Conservation (phyloP, 2,888 invertebrate genomes). For the Entomobrya multifasciata region DNA sequence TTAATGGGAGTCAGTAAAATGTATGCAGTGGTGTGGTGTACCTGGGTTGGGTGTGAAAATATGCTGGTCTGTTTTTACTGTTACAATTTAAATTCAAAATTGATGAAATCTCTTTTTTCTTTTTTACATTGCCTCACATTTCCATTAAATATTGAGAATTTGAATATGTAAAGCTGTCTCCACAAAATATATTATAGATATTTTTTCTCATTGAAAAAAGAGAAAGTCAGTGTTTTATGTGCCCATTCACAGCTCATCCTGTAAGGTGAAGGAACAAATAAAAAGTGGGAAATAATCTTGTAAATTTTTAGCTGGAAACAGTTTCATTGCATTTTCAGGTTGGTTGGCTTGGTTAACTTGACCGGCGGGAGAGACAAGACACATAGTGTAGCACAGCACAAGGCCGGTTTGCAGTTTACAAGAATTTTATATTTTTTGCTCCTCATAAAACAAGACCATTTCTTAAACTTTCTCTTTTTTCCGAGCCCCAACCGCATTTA, state of each 20-base stretch:
- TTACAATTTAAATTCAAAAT: conserved; percentile 49
- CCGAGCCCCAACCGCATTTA: conserved; percentile 34
- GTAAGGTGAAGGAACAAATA: not conserved
- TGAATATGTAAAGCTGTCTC: not conserved
- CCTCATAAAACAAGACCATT: conserved; percentile 4
- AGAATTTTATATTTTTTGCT: not conserved
- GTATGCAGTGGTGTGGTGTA: too few relatives aligned
- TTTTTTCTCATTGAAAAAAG: too few relatives aligned
- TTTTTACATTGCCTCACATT: too few relatives aligned
- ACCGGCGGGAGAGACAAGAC: not conserved
- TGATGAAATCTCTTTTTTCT: conserved; percentile 25
- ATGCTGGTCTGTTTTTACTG: not conserved
- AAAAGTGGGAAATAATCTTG: not conserved
- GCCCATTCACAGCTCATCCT: not conserved
- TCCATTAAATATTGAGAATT: conserved; percentile 34
- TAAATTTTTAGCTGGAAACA: not conserved
- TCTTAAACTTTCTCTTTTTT: conserved; percentile 2
- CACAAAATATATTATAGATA: too few relatives aligned
- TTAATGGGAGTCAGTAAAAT: not conserved
- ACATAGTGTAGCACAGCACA: not conserved
- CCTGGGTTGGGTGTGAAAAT: not conserved
- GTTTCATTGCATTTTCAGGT: not conserved
- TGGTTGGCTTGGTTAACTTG: not conserved
- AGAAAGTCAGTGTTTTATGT: not conserved
- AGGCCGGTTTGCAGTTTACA: too few relatives aligned